phyloP scores from a whole-genome alignment of 2,888 invertebrate species.

The Ectropis crepuscularia region DNA sequence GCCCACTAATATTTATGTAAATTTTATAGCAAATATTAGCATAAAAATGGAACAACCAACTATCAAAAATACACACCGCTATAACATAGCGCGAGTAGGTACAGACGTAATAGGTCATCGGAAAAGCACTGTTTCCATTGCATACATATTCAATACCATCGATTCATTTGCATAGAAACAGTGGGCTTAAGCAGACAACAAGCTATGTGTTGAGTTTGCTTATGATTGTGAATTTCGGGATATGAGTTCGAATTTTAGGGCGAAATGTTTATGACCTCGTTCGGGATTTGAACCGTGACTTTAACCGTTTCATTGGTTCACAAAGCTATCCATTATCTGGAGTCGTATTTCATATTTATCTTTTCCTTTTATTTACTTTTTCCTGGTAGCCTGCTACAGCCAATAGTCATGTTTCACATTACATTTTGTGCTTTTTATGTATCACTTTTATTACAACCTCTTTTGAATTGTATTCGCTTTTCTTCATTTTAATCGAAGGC shows the following conservation, averaged over 20 bases:
- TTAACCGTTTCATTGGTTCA: conserved; percentile 10
- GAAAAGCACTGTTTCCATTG: conserved; percentile 32
- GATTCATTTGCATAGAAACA: conserved; percentile 42
- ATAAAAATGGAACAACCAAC: conserved; percentile 16
- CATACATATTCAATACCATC: conserved; percentile 43
- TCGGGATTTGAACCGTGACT: conserved; percentile 5
- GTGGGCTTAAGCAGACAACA: conserved; percentile 32
- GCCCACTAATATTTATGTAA: conserved; percentile 6
- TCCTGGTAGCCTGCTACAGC: conserved; percentile 7
- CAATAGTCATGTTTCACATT: conserved; percentile 4
- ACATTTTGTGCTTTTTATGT: not conserved
- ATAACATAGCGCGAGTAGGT: conserved; percentile 5
- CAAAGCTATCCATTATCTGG: conserved; percentile 3
- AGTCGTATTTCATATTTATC: conserved; percentile 13
- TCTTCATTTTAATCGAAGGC: no score
- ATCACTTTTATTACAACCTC: not conserved
- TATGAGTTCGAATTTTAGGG: conserved; percentile 4
- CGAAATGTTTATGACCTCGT: conserved; percentile 6
- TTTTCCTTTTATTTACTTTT: conserved; percentile 14
- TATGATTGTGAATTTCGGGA: not conserved
- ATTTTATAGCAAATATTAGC: conserved; percentile 17
- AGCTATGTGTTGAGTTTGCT: conserved; percentile 11
- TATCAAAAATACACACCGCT: conserved; percentile 14
- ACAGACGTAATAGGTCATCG: conserved; percentile 23
- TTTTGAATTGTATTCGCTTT: not conserved